Evolutionary conservation across 2,113 vertebrate genomes (phyloP).

Genomic region (Urocynchramus pylzowi): DNA sequence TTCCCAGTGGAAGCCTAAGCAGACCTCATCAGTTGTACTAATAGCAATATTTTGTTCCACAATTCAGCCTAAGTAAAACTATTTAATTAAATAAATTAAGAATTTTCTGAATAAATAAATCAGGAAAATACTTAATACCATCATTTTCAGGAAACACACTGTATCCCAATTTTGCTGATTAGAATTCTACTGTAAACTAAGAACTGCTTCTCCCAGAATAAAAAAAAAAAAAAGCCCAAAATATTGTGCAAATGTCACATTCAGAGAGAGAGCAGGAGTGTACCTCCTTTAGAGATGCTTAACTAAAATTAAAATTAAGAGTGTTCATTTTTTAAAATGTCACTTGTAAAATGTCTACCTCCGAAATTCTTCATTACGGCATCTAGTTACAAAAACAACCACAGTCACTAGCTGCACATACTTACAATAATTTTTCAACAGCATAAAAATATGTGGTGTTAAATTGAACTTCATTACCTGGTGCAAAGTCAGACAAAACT

Average conservation of each 20-base stretch:
- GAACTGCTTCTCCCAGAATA: not conserved
- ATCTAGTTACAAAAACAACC: not conserved
- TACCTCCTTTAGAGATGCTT: not conserved
- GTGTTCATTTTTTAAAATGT: not conserved
- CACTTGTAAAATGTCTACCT: not conserved
- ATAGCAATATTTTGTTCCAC: not conserved
- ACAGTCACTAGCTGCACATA: not conserved
- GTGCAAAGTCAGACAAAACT: not conserved
- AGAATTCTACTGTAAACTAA: not conserved
- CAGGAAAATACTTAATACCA: not conserved
- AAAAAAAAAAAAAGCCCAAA: not conserved
- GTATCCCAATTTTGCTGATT: not conserved
- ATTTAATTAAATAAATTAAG: not conserved
- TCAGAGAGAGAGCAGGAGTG: not conserved
- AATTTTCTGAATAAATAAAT: not conserved
- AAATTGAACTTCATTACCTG: not conserved
- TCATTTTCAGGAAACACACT: not conserved
- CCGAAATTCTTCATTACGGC: not conserved
- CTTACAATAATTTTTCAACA: not conserved
- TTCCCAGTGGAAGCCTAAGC: not conserved
- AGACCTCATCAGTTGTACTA: not conserved
- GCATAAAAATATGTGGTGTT: not conserved
- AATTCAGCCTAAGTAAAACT: not conserved
- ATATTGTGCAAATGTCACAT: not conserved
- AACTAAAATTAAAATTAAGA: not conserved